Percentiles rank a stretch among this genome's conserved stretches.
Evolutionary conservation across 2,888 invertebrate genomes (phyloP).

Genomic region (Pinctada fucata): DNA sequence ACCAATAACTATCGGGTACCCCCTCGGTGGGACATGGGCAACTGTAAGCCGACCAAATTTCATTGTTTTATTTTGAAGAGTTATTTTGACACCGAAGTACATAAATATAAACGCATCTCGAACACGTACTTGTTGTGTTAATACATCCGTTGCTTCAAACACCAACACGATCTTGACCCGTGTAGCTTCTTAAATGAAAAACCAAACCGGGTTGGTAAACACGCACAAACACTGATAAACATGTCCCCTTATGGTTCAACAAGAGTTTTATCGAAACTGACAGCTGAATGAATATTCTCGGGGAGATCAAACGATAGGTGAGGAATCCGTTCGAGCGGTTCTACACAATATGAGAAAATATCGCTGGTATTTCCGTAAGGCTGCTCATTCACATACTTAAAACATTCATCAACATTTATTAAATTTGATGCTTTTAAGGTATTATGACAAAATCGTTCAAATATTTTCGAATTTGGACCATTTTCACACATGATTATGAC

Average conservation of each 20-base stretch:
- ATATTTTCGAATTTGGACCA: too few relatives aligned
- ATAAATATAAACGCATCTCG: conserved; percentile 29
- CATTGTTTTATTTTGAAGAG: conserved; percentile 36
- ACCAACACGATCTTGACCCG: conserved; percentile 43
- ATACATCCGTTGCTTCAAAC: conserved; percentile 35
- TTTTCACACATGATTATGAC: too few relatives aligned
- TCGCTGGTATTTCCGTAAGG: too few relatives aligned
- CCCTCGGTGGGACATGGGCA: conserved; percentile 29
- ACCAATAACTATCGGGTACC: neutral
- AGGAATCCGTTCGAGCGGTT: neutral
- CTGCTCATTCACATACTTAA: too few relatives aligned
- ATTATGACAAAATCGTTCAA: too few relatives aligned
- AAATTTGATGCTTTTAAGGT: too few relatives aligned
- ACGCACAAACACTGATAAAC: conserved; percentile 38
- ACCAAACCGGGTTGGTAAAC: conserved; percentile 16
- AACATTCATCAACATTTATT: too few relatives aligned
- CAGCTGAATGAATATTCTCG: neutral
- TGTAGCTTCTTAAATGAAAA: conserved; percentile 15
- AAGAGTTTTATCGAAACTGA: neutral
- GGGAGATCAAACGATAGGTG: conserved; percentile 7
- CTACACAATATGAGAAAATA: neutral
- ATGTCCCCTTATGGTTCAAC: conserved; percentile 32
- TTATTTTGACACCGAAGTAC: conserved; percentile 39
- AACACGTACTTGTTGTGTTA: conserved; percentile 39
- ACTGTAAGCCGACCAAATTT: conserved; percentile 38